Percentiles rank a stretch among this genome's conserved stretches.
Conservation (phyloP, 2,888 invertebrate species). For the Neoitamus cyanurus region DNA sequence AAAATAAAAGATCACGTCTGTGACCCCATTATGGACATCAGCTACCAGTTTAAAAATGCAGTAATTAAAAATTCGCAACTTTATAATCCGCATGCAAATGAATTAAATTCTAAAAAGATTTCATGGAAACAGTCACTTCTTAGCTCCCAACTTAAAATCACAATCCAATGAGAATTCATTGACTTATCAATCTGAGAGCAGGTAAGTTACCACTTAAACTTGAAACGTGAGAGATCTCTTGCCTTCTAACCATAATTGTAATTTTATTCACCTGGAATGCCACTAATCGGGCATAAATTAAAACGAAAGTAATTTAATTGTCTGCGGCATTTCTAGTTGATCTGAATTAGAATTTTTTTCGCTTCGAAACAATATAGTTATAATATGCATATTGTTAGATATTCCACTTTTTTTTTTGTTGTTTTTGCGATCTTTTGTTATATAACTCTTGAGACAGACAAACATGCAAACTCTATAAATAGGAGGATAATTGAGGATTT, state of each 20-base stretch:
- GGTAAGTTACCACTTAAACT: neutral
- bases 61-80: neutral
- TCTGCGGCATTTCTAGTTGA: neutral
- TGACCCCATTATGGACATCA: neutral
- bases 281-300: neutral
- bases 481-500: neutral
- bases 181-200: neutral
- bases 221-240: neutral
- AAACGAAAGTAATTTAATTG: neutral
- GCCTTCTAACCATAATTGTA: neutral
- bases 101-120: neutral
- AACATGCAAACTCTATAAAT: neutral
- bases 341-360: neutral
- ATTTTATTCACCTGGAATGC: neutral
- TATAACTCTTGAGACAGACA: neutral
- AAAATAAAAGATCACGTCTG: neutral
- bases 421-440: neutral
- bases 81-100: neutral
- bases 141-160: neutral
- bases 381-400: too few species aligned
- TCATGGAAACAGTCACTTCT: neutral
- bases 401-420: neutral
- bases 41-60: neutral
- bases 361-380: neutral
- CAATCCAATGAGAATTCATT: slow-evolving; percentile 1